These are phyloP conservation scores for Drosophila kurseongensis DNA, from an alignment of 1,140 invertebrate genomes.

Conservation along the genomic window DNA sequence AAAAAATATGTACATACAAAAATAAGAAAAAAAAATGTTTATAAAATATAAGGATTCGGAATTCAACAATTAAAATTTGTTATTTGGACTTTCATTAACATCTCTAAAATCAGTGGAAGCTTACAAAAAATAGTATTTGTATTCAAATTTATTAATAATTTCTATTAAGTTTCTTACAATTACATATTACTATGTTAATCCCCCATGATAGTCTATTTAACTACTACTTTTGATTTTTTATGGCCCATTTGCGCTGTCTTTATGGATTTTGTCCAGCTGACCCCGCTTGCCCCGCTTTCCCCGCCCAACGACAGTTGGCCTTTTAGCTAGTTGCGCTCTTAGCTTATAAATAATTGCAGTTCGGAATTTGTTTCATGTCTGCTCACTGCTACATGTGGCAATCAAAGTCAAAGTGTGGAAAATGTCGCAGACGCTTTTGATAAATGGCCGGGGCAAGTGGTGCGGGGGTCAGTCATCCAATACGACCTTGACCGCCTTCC, in stretches of 20 bases:
- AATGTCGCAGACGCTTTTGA: conserved; percentile 62
- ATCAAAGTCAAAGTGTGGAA: conserved; percentile 61
- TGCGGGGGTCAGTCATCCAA: conserved; percentile 10
- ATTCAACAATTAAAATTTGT: too few relatives aligned
- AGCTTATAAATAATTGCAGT: conserved; percentile 69
- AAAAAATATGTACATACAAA: too few relatives aligned
- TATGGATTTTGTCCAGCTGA: conserved; percentile 67
- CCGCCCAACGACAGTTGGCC: conserved; percentile 50
- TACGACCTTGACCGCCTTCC: conserved; percentile 66
- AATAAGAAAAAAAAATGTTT: too few relatives aligned
- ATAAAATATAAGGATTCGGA: too few relatives aligned
- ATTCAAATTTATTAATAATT: too few relatives aligned
- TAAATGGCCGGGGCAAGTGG: conserved; percentile 63
- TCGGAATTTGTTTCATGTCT: conserved; percentile 67
- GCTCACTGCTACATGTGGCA: conserved; percentile 43
- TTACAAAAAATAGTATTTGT: too few relatives aligned
- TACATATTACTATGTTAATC: background rate
- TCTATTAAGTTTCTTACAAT: too few relatives aligned
- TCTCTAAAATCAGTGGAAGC: too few relatives aligned
- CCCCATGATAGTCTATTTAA: background rate
- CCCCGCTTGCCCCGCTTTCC: background rate
- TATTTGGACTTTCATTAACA: too few relatives aligned
- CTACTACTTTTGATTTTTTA: conserved; percentile 41
- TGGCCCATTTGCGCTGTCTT: conserved; percentile 73
- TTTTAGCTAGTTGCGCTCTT: conserved; percentile 67